A percentile compares a stretch with the other conserved stretches of the same genome.
These are phyloP conservation scores for Gopherus flavomarginatus DNA, from an alignment of 2,113 vertebrate genomes.

Conservation along the genomic window DNA sequence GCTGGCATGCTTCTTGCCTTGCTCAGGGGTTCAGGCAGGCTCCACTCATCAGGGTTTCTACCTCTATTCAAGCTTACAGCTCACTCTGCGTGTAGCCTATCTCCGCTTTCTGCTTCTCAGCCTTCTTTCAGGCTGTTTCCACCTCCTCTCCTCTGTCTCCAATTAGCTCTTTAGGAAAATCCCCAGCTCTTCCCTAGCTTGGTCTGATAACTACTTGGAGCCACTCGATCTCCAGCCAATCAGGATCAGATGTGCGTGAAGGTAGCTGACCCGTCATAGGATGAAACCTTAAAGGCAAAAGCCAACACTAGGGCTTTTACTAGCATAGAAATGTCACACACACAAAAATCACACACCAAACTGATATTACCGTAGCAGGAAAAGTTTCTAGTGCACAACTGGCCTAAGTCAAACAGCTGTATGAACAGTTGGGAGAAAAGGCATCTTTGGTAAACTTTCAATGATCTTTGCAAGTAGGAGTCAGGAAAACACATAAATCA, in stretches of 20 bases:
- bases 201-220: not conserved
- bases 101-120: not conserved
- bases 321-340: not conserved
- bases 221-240: not conserved
- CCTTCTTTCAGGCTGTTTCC: not conserved
- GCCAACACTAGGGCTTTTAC: not conserved
- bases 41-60: not conserved
- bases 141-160: not conserved
- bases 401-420: not conserved
- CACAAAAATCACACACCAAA: not conserved
- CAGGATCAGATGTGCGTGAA: not conserved
- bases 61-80: not conserved
- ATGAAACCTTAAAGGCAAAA: not conserved
- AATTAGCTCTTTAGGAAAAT: not conserved
- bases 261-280: not conserved
- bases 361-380: not conserved
- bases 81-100: too few relatives aligned
- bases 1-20: not conserved
- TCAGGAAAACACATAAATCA: not conserved
- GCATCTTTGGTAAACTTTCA: not conserved
- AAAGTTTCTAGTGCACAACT: not conserved
- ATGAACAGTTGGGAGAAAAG: not conserved
- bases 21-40: not conserved
- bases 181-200: not conserved
- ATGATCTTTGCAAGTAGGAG: not conserved